Evolutionary conservation across 2,888 invertebrate genomes (phyloP), one percentile per base, ranked within the genome.

Genomic region (Diaphora mendica): DNA sequence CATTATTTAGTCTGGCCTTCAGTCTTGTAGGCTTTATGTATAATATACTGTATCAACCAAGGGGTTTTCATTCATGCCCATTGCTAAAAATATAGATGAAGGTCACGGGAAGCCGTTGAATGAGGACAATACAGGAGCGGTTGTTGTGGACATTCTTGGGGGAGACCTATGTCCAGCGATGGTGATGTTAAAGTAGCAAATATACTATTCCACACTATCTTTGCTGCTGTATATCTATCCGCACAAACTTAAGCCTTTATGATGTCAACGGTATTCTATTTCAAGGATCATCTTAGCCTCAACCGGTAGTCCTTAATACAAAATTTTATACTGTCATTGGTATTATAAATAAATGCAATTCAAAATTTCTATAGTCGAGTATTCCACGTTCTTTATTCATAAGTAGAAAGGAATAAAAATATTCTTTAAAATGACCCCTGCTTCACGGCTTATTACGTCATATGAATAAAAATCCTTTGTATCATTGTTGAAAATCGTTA

Each of bases 391-490:
- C 69, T 62, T 23, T 62, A 72, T 76, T 82, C 79, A 80, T 72
- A 11, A 76, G 67, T 68, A 71, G 55, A 55, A 51, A 69, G 69
- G 77, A 72, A 73, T 74, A 68, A 72, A 72, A 76, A 64, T 70
- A 59, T 70, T 35, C 64, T 78, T 64, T 72, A 72, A 78, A 74
- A 69, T 68, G 68, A 76, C 77, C 80, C 80, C 72, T 44, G 42
- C 65, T 64, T 82, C 77, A 78, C 73, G 67, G 71, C 59, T 64
- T 42, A 72, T 70, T 65, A 76, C 64, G 70, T 39, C 44, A 75
- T 64, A 70, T 74, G 74, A 75, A 75, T 78, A 77, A 77, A 75
- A 68, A 74, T 77, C 76, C 78, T 80, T 84, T 81, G 39, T 64
- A 59, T 39, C 26, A 39, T 23, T 66, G 62, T 84, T 80, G 77